These are phyloP conservation scores for Diplodus puntazzo DNA, from an alignment of 2,797 vertebrate genomes.

Conservation along the genomic window DNA sequence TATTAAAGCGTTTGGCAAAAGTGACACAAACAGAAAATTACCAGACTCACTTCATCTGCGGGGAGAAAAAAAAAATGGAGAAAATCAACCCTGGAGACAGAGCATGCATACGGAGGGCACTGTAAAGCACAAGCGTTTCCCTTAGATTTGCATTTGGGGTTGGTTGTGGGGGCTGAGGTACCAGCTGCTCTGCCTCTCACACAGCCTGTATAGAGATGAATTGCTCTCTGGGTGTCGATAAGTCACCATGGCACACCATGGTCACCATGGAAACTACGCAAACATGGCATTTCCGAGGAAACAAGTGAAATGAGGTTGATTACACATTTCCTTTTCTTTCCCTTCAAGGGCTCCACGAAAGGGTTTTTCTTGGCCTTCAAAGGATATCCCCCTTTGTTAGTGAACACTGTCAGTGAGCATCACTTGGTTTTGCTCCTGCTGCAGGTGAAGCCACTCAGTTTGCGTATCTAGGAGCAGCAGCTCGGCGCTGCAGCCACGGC, in stretches of 20 bases:
- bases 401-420: conserved; percentile 15
- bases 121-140: conserved; percentile 40
- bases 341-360: conserved; percentile 19
- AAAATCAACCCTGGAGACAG: conserved; percentile 12
- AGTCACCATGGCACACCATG: conserved; percentile 76
- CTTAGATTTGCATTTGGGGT: conserved; percentile 72
- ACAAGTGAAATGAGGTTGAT: conserved; percentile 70
- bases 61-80: neutral
- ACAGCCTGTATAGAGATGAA: conserved; percentile 77
- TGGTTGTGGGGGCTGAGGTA: conserved; percentile 77
- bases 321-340: conserved; percentile 48
- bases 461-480: neutral
- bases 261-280: conserved; percentile 83
- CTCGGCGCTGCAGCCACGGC: neutral
- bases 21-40: conserved; percentile 20
- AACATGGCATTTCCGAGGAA: conserved; percentile 74
- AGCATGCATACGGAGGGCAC: neutral
- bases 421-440: conserved; percentile 16
- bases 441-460: neutral
- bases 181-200: conserved; percentile 83
- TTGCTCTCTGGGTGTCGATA: conserved; percentile 79
- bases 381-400: conserved; percentile 38
- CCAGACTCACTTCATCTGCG: conserved; percentile 11
- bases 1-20: conserved; percentile 28
- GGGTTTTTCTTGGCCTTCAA: conserved; percentile 29